Evolutionary conservation across 2,888 invertebrate species (phyloP).

Genomic region (Dynastes tityus): DNA sequence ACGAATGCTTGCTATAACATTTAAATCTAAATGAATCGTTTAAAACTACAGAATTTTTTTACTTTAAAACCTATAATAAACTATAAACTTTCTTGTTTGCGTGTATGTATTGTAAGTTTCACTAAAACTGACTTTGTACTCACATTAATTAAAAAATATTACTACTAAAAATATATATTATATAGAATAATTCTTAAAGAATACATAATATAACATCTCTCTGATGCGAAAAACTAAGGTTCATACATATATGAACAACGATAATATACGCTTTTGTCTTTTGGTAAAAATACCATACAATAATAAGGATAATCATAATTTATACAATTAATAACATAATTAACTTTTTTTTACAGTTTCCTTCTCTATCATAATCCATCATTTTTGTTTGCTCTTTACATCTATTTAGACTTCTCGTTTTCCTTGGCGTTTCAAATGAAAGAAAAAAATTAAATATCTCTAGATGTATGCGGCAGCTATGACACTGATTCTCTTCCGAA

Average conservation of each 20-base stretch:
- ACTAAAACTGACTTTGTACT: slow-evolving; percentile 22
- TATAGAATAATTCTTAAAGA: background rate
- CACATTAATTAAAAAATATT: slow-evolving; percentile 7
- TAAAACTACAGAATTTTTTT: background rate
- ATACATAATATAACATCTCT: slow-evolving; percentile 5
- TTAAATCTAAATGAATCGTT: background rate
- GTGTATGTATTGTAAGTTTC: background rate
- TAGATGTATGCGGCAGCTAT: background rate
- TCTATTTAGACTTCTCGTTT: background rate
- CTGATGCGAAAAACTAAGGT: slow-evolving; percentile 10
- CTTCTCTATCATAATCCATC: background rate
- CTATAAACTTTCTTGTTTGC: too few species aligned
- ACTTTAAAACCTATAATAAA: background rate
- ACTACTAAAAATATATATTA: background rate
- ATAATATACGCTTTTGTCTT: slow-evolving; percentile 7
- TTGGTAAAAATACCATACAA: slow-evolving; percentile 50
- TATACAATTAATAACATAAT: background rate
- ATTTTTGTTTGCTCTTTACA: background rate
- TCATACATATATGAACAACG: slow-evolving; percentile 41
- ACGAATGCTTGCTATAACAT: background rate
- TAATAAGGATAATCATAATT: slow-evolving; percentile 33
- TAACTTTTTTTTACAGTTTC: slow-evolving; percentile 16
- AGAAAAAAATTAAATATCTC: background rate
- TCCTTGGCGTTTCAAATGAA: background rate
- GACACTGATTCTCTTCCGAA: background rate